These are phyloP conservation scores for Danaus melanippus DNA, from an alignment of 1,140 invertebrate species.

Conservation along the genomic window DNA sequence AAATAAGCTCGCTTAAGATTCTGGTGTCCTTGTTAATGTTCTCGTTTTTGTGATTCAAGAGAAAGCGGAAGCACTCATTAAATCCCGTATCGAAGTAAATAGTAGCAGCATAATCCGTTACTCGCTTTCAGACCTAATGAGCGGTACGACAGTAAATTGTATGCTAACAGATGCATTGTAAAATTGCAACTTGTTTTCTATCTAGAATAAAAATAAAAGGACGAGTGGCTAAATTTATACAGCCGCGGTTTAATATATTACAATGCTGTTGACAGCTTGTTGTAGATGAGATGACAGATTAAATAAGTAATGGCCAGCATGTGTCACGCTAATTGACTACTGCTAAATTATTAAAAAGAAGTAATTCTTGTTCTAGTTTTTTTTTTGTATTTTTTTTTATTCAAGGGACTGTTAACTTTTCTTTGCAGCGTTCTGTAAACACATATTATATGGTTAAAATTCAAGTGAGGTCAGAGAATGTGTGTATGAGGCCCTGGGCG, in stretches of 20 bases:
- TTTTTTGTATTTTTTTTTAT: background rate
- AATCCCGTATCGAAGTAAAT: constrained; percentile 9
- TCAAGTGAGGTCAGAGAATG: constrained; percentile 91
- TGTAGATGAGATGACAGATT: too few species aligned
- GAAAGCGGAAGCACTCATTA: background rate
- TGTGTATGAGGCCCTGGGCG: constrained; percentile 91
- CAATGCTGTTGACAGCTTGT: too few species aligned
- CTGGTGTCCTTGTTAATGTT: too few species aligned
- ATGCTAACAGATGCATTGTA: constrained; percentile 26
- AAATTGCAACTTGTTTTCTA: constrained; percentile 25
- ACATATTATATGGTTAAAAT: constrained; percentile 97
- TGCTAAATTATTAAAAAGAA: background rate
- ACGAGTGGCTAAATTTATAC: constrained; percentile 6
- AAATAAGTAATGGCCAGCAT: too few species aligned
- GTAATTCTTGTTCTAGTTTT: background rate
- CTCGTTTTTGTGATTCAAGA: too few species aligned
- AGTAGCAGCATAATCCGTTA: constrained; percentile 25
- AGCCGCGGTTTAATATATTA: too few species aligned
- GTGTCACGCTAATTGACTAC: too few species aligned
- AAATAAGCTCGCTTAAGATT: too few species aligned
- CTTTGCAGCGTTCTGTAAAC: constrained; percentile 82
- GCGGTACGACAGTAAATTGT: constrained; percentile 31
- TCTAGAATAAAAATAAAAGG: constrained; percentile 29
- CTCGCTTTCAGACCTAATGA: constrained; percentile 48
- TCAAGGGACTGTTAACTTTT: constrained; percentile 7